These are phyloP conservation scores for Tokudaia muenninki DNA, from an alignment of 2,797 vertebrate genomes.

Conservation along the genomic window DNA sequence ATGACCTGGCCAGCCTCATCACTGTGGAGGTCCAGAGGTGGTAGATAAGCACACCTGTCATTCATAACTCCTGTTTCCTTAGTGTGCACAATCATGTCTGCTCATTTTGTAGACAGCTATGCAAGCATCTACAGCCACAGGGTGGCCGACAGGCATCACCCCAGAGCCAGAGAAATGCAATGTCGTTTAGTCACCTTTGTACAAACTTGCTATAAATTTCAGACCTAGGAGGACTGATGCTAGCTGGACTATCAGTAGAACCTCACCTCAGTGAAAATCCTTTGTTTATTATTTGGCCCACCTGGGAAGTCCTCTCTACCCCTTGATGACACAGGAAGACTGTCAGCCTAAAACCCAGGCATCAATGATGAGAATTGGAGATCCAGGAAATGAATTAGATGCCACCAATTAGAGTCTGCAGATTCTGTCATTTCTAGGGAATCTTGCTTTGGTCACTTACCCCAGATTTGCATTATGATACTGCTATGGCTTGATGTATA, in stretches of 20 bases:
- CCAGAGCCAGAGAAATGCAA: neutral
- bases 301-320: neutral
- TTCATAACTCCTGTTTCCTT: neutral
- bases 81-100: no score
- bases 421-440: neutral
- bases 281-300: neutral
- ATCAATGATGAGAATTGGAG: neutral
- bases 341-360: neutral
- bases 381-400: neutral
- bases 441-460: neutral
- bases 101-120: neutral
- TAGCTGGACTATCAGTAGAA: neutral
- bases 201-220: neutral
- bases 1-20: neutral
- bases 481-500: neutral
- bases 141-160: neutral
- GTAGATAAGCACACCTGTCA: accelerated
- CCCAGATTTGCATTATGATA: neutral
- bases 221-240: neutral
- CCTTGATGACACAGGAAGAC: neutral
- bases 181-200: neutral
- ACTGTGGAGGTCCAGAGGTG: neutral
- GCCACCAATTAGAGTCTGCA: neutral
- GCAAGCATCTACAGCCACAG: neutral
- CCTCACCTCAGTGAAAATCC: neutral